phyloP scores from a whole-genome alignment of 2,113 vertebrate genomes.

The Ceyx cyanopectus region DNA sequence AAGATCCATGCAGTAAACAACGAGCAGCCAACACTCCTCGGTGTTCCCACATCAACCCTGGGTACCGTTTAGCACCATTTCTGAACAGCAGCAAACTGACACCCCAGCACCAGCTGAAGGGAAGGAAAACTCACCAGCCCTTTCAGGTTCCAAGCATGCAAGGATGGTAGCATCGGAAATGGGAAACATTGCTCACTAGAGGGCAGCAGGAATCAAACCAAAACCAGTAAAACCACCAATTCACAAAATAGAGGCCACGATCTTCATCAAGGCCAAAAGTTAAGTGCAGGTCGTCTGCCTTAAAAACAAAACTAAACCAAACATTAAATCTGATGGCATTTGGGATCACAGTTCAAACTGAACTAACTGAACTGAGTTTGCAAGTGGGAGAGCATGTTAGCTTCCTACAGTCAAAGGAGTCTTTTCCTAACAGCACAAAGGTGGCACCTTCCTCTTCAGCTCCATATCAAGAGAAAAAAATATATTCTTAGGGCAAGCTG shows the following conservation, averaged over 20 bases:
- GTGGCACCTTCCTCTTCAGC: not conserved
- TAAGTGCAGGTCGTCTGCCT: not conserved
- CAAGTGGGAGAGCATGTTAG: not conserved
- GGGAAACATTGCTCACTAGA: slow-evolving; percentile 32
- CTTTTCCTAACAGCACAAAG: not conserved
- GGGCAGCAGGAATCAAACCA: slow-evolving; percentile 61
- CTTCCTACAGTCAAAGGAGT: not conserved
- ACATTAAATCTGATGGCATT: not conserved
- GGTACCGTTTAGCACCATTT: not conserved
- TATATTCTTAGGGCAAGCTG: accelerated
- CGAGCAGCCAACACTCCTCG: not conserved
- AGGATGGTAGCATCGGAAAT: not conserved
- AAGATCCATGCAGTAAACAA: not conserved
- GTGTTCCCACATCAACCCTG: not conserved
- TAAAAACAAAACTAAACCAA: accelerated
- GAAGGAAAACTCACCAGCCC: too few species aligned
- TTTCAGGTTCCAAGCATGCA: not conserved
- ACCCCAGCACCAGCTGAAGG: not conserved
- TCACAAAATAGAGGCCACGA: not conserved
- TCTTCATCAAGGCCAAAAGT: not conserved
- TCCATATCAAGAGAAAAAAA: not conserved
- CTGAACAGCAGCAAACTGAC: not conserved
- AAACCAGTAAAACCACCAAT: not conserved
- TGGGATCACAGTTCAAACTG: not conserved
- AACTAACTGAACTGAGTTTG: not conserved